Evolutionary conservation across 2,797 vertebrate genomes (phyloP).

Genomic region (Sandelia bainsii): DNA sequence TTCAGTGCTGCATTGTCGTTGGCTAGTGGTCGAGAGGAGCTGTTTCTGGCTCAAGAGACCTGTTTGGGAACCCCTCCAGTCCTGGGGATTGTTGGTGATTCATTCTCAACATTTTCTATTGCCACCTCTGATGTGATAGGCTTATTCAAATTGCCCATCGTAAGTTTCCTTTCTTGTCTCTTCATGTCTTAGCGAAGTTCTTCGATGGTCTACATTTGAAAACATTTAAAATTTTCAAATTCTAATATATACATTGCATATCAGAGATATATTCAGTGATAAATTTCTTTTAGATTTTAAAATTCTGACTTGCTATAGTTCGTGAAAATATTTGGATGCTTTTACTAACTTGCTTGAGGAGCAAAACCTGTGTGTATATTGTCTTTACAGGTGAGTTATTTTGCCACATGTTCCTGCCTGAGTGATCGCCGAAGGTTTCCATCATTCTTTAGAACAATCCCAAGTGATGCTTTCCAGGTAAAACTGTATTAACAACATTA

Average conservation of each 20-base stretch:
- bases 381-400: slow-evolving; percentile 77
- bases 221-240: too few species aligned
- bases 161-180: slow-evolving; percentile 24
- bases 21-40: slow-evolving; percentile 56
- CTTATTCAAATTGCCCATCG: slow-evolving; percentile 62
- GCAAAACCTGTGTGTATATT: too few species aligned
- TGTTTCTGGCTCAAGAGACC: slow-evolving; percentile 43
- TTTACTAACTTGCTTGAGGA: too few species aligned
- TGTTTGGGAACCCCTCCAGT: slow-evolving; percentile 59
- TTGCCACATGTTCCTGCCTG: slow-evolving; percentile 74
- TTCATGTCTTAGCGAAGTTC: neutral
- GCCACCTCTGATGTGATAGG: slow-evolving; percentile 58
- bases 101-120: slow-evolving; percentile 58
- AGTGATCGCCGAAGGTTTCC: slow-evolving; percentile 63
- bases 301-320: too few species aligned
- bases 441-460: slow-evolving; percentile 76
- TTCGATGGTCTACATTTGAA: neutral
- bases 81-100: slow-evolving; percentile 64
- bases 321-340: too few species aligned
- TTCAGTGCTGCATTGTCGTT: slow-evolving; percentile 76
- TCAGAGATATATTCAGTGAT: too few species aligned
- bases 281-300: too few species aligned
- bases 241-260: too few species aligned
- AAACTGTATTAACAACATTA: too few species aligned
- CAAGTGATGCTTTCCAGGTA: slow-evolving; percentile 80